phyloP scores from a whole-genome alignment of 2,888 invertebrate species.

The Pandemis heparana region DNA sequence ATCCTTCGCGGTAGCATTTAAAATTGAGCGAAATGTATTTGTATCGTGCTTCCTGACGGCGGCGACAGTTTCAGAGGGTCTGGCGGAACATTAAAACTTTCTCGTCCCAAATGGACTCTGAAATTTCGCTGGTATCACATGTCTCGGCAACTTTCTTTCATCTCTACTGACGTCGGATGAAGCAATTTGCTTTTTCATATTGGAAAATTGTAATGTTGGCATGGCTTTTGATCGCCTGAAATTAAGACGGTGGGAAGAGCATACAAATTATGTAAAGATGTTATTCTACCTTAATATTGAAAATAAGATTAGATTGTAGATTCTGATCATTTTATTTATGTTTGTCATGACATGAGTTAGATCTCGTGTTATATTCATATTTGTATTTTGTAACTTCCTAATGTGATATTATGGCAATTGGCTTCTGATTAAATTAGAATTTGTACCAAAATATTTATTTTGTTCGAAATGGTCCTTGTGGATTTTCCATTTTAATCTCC shows the following conservation, averaged over 20 bases:
- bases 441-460: neutral
- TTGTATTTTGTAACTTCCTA: neutral
- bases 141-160: slow-evolving; percentile 48
- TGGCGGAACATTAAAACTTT: slow-evolving; percentile 35
- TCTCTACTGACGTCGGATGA: slow-evolving; percentile 48
- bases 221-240: slow-evolving; percentile 28
- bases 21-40: slow-evolving; percentile 21
- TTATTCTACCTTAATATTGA: neutral
- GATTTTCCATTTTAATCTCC: neutral
- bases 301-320: neutral
- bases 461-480: neutral
- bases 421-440: neutral
- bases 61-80: slow-evolving; percentile 16
- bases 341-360: neutral
- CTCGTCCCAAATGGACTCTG: slow-evolving; percentile 32
- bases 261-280: neutral
- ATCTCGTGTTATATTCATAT: neutral
- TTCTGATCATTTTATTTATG: neutral
- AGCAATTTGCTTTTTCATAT: slow-evolving; percentile 49
- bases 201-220: slow-evolving; percentile 45
- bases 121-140: slow-evolving; percentile 42
- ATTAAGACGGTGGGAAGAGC: slow-evolving; percentile 18
- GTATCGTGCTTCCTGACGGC: slow-evolving; percentile 8
- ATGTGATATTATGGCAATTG: no score
- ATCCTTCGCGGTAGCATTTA: neutral